Evolutionary conservation across 2,113 vertebrate genomes (phyloP), one percentile per base, ranked within the genome.

Genomic region (Cranoglanis bouderius): DNA sequence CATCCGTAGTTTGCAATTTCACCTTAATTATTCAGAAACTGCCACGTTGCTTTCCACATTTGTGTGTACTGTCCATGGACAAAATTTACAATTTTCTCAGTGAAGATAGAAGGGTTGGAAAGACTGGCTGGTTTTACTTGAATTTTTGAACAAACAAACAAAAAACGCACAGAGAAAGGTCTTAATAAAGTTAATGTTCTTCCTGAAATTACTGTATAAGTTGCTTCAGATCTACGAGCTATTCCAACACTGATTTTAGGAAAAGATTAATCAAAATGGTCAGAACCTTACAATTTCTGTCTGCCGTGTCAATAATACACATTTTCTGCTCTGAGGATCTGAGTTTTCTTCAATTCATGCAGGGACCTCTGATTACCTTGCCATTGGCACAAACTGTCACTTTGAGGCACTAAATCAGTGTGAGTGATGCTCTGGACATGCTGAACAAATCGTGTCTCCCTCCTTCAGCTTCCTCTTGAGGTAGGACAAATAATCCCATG

Each of bases 241-340:
- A 91, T 91, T 93, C 55, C 75, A 86, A 89, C 55, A 85, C 89
- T 91, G 90, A 92, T 91, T 90, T 86, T 88, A 90, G 88, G 93
- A 93, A 92, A 93, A 91, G 84, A 90, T 88, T 91, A 92, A 88
- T 88, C 88, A 90, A 91, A 92, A 88, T 93, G 88, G 90, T 94
- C 94, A 92, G 90, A 90, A 70, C 16, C 88, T 92, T 88, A 89
- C 91, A 88, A 91, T 94, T 93, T 92, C 91, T 91, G 86, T 91
- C 88, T 94, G 94, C 94, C 93, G 93, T 91, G 91, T 87, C 92
- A 91, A 91, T 92, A 94, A 92, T 93, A 94, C 92, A 92, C 82
- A 88, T 94, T 92, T 93, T 94, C 90, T 85, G 88, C 93, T 94
- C 90, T 86, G 91, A 94, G 86, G 91, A 94, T 91, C 92, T 92